Percentiles rank a stretch among this genome's conserved stretches.
phyloP scores from a whole-genome alignment of 2,113 vertebrate genomes.

The Motacilla alba region DNA sequence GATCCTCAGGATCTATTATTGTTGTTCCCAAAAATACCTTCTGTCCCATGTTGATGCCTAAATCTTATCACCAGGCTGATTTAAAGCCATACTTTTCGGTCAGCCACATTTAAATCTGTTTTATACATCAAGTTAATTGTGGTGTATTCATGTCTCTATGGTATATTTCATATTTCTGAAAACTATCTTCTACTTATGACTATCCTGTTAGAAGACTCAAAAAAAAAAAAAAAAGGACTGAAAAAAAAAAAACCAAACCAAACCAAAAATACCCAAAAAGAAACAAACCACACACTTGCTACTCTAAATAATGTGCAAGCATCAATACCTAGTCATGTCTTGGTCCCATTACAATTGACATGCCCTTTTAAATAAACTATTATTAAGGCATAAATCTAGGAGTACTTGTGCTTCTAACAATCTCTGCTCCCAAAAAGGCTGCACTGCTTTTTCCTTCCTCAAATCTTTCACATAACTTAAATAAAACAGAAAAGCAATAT shows the following conservation, averaged over 20 bases:
- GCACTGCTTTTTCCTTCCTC: not conserved
- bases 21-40: not conserved
- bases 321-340: not conserved
- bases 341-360: not conserved
- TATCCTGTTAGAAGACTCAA: not conserved
- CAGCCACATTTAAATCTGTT: not conserved
- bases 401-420: not conserved
- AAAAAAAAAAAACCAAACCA: too few relatives aligned
- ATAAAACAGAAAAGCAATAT: not conserved
- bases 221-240: not conserved
- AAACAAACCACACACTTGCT: not conserved
- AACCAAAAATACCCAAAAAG: accelerated
- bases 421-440: not conserved
- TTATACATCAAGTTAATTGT: not conserved
- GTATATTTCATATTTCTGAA: not conserved
- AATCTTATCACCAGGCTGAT: not conserved
- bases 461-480: not conserved
- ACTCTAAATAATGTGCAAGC: not conserved
- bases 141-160: not conserved
- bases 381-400: not conserved
- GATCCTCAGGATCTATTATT: not conserved
- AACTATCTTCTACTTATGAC: not conserved
- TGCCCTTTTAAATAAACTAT: not conserved
- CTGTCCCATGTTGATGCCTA: not conserved
- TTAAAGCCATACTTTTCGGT: not conserved